These are phyloP conservation scores for Papilio machaon DNA, from an alignment of 1,140 invertebrate species.

Conservation along the genomic window DNA sequence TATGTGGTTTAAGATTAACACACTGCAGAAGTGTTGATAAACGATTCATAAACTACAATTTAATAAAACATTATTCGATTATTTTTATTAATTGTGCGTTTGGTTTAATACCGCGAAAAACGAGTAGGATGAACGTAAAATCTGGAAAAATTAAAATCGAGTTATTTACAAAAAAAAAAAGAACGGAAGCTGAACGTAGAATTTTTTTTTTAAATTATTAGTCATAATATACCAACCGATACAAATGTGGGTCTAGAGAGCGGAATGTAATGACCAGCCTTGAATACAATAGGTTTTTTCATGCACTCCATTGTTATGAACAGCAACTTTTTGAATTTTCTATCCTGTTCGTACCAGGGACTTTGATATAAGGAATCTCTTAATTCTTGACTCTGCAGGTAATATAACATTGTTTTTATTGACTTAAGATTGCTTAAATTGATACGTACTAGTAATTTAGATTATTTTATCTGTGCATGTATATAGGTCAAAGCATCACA, in stretches of 20 bases:
- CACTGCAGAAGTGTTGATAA: too few species aligned
- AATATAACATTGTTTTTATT: neutral
- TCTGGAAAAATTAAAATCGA: slow-evolving; percentile 62
- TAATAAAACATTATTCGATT: neutral
- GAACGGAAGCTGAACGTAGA: too few species aligned
- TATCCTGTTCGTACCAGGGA: slow-evolving; percentile 72
- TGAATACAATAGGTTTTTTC: slow-evolving; percentile 78
- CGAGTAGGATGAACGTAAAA: slow-evolving; percentile 77
- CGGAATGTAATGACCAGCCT: slow-evolving; percentile 79
- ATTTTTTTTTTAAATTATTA: neutral
- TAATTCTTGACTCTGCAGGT: slow-evolving; percentile 66
- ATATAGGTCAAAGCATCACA: too few species aligned
- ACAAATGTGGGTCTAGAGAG: slow-evolving; percentile 79
- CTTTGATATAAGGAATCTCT: slow-evolving; percentile 68
- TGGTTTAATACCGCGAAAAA: slow-evolving; percentile 79
- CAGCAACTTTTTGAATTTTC: slow-evolving; percentile 65
- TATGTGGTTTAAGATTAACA: too few species aligned
- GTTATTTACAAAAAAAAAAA: neutral
- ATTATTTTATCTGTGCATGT: too few species aligned
- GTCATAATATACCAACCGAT: slow-evolving; percentile 55
- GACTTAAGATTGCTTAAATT: neutral
- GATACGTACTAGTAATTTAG: neutral
- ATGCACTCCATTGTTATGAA: slow-evolving; percentile 78
- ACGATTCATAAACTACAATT: too few species aligned
- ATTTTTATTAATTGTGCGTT: slow-evolving; percentile 52